These are phyloP conservation scores for Eumaeus atala DNA, from an alignment of 1,140 invertebrate genomes.

Conservation along the genomic window DNA sequence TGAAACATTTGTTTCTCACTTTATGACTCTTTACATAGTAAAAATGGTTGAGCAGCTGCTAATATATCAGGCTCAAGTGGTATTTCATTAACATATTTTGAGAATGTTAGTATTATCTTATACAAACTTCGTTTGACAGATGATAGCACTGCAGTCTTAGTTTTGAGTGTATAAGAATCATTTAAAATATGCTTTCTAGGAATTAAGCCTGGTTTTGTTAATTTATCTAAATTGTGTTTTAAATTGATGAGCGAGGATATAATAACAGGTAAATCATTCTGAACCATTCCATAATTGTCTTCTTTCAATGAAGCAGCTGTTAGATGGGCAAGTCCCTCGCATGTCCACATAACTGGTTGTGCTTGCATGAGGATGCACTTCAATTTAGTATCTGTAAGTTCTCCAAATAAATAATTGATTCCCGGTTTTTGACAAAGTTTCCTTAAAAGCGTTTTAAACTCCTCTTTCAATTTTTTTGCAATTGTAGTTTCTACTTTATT, in stretches of 20 bases:
- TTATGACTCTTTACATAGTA: slow-evolving; percentile 70
- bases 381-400: slow-evolving; percentile 80
- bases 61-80: slow-evolving; percentile 72
- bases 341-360: slow-evolving; percentile 81
- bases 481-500: slow-evolving; percentile 57
- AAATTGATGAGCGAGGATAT: slow-evolving; percentile 79
- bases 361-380: slow-evolving; percentile 78
- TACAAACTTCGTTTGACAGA: slow-evolving; percentile 84
- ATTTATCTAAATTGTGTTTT: slow-evolving; percentile 81
- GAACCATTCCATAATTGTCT: slow-evolving; percentile 86
- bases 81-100: slow-evolving; percentile 80
- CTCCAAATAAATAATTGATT: slow-evolving; percentile 82
- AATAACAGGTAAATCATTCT: slow-evolving; percentile 82
- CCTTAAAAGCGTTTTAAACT: slow-evolving; percentile 48
- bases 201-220: slow-evolving; percentile 78
- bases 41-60: slow-evolving; percentile 66
- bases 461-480: slow-evolving; percentile 42
- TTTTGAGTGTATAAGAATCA: slow-evolving; percentile 77
- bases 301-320: slow-evolving; percentile 80
- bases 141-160: slow-evolving; percentile 76
- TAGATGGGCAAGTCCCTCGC: slow-evolving; percentile 80
- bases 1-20: slow-evolving; percentile 7
- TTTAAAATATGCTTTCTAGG: slow-evolving; percentile 76
- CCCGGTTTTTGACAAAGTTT: slow-evolving; percentile 75
- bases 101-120: slow-evolving; percentile 81